Conservation (phyloP, 2,113 vertebrate genomes). For the Vimba vimba region DNA sequence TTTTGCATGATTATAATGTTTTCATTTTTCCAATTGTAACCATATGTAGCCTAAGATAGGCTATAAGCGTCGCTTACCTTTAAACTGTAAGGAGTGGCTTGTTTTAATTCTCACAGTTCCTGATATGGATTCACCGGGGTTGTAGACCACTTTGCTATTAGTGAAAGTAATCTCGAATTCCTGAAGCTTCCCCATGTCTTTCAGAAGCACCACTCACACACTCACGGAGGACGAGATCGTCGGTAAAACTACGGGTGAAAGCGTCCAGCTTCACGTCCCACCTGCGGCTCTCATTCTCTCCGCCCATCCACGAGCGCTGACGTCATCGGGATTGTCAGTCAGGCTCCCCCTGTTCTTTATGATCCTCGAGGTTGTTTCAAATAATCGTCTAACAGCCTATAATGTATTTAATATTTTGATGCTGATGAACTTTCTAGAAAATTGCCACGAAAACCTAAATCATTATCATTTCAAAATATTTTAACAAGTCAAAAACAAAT, state of each 20-base stretch:
- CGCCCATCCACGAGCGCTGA: conserved; percentile 49
- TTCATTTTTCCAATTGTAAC: neutral
- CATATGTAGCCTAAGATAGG: neutral
- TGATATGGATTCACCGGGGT: conserved; percentile 88
- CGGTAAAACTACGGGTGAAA: conserved; percentile 33
- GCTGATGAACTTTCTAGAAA: neutral
- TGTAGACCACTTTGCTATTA: conserved; percentile 90
- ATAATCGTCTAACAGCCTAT: neutral
- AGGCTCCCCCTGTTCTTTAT: neutral
- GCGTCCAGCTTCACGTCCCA: conserved; percentile 48
- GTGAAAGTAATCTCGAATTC: conserved; percentile 87
- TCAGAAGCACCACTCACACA: neutral
- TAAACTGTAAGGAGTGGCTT: conserved; percentile 81
- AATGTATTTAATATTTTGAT: neutral
- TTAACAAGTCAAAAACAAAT: too few relatives aligned
- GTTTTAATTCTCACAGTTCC: conserved; percentile 85
- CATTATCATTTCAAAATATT: too few relatives aligned
- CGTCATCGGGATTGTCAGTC: conserved; percentile 49
- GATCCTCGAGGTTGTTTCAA: neutral
- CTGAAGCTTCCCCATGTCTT: conserved; percentile 90
- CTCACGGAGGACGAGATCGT: conserved; percentile 35
- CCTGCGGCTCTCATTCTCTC: conserved; percentile 52
- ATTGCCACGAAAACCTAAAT: neutral
- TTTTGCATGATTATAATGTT: too few relatives aligned
- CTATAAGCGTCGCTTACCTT: conserved; percentile 77